Evolutionary conservation across 2,797 vertebrate species (phyloP).

Genomic region (Gallinago stenura): DNA sequence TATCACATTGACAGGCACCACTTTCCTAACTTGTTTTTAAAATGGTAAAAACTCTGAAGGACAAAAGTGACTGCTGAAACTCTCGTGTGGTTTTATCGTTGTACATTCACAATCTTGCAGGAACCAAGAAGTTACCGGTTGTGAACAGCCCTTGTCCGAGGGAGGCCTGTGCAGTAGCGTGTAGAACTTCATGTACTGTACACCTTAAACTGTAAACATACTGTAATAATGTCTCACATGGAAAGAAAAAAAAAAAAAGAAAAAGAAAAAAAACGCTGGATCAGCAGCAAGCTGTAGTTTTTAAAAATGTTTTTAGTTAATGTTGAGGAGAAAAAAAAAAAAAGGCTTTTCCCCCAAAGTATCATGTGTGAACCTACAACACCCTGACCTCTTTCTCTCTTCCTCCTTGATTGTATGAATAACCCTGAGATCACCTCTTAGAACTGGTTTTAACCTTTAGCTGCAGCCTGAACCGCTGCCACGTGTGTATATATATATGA

Average conservation of each 20-base stretch:
- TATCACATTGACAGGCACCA: conserved; percentile 85
- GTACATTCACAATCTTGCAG: conserved; percentile 91
- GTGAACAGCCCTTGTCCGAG: conserved; percentile 89
- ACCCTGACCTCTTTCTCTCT: conserved; percentile 99
- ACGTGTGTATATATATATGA: conserved; percentile 99
- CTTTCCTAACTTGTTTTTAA: conserved; percentile 86
- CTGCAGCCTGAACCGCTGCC: conserved; percentile 92
- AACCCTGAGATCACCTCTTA: conserved; percentile 99
- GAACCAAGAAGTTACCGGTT: conserved; percentile 87
- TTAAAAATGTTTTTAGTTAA: conserved; percentile 99
- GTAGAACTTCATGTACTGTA: conserved; percentile 97
- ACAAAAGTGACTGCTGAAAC: conserved; percentile 89
- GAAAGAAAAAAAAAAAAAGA: conserved; percentile 77
- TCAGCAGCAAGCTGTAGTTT: conserved; percentile 95
- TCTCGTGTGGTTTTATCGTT: conserved; percentile 91
- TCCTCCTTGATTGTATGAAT: conserved; percentile 99
- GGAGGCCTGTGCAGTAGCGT: conserved; percentile 98
- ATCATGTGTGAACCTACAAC: conserved; percentile 98
- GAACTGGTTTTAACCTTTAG: conserved; percentile 99
- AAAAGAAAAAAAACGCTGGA: conserved; percentile 85
- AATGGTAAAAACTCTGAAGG: conserved; percentile 86
- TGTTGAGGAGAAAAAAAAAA: conserved; percentile 87
- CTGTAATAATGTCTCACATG: conserved; percentile 97
- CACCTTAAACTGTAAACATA: conserved; percentile 96
- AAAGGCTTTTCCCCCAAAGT: conserved; percentile 99